These are phyloP conservation scores for Lasioglossum villosulum DNA, from an alignment of 2,888 invertebrate genomes.

Conservation along the genomic window DNA sequence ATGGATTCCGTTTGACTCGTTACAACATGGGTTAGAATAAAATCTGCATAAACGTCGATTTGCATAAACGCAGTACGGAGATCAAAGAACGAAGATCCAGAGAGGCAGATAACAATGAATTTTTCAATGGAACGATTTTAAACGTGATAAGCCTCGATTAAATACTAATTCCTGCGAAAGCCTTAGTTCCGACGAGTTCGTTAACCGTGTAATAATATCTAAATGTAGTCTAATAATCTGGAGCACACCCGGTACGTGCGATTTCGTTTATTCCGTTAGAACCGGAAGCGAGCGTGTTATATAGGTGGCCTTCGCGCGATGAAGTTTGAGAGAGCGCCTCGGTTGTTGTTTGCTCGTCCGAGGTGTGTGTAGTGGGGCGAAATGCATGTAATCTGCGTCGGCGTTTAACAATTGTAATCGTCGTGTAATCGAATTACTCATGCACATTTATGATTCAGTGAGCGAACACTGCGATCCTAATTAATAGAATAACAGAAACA, in stretches of 20 bases:
- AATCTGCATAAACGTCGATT: background rate
- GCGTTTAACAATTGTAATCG: background rate
- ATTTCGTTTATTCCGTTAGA: constrained; percentile 8
- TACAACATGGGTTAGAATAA: background rate
- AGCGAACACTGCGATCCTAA: background rate
- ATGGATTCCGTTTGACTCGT: background rate
- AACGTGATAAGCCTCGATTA: background rate
- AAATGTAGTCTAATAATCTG: background rate
- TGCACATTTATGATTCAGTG: background rate
- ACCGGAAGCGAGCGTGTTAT: background rate
- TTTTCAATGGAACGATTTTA: background rate
- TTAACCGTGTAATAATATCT: background rate
- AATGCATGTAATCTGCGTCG: background rate
- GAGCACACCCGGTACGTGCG: background rate
- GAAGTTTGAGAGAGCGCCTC: background rate
- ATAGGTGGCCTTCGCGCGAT: constrained; percentile 1
- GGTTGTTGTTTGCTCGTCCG: background rate
- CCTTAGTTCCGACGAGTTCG: background rate
- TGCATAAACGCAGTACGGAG: background rate
- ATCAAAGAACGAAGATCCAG: background rate
- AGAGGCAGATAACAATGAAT: background rate
- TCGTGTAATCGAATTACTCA: background rate
- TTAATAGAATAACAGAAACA: background rate
- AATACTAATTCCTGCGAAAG: background rate
- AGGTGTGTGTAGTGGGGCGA: background rate